A percentile compares a stretch with the other conserved stretches of the same genome.
These are phyloP conservation scores for Mythimna albipuncta DNA, from an alignment of 2,888 invertebrate species.

Conservation along the genomic window DNA sequence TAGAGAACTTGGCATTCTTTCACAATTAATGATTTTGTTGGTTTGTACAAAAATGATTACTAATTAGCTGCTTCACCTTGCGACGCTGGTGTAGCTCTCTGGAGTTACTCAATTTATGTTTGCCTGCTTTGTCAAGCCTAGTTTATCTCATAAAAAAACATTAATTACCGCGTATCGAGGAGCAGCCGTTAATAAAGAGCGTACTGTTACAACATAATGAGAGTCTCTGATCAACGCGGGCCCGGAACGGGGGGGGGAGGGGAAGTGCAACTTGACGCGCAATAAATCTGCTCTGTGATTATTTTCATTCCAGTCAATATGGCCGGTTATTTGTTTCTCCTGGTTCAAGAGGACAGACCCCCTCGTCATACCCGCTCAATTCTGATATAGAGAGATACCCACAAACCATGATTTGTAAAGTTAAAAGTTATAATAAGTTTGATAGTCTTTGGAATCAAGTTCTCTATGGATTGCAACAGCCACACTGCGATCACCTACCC, in stretches of 20 bases:
- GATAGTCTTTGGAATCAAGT: too few relatives aligned
- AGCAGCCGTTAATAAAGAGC: constrained; percentile 4
- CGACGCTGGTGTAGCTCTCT: too few relatives aligned
- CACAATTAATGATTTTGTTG: too few relatives aligned
- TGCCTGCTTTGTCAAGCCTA: too few relatives aligned
- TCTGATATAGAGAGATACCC: not conserved
- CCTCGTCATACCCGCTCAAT: not conserved
- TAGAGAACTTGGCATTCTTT: too few relatives aligned
- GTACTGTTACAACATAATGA: constrained; percentile 37
- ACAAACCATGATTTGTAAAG: not conserved
- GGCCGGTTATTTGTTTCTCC: not conserved
- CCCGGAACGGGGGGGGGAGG: not conserved
- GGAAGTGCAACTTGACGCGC: not conserved
- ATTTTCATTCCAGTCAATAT: not conserved
- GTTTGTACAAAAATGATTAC: too few relatives aligned
- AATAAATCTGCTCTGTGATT: not conserved
- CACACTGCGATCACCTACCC: too few relatives aligned
- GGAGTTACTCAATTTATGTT: not conserved
- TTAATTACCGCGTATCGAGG: constrained; percentile 1
- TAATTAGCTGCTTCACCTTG: too few relatives aligned
- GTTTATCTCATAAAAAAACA: not conserved
- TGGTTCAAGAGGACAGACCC: not conserved
- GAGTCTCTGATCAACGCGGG: not conserved
- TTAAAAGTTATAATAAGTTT: too few relatives aligned
- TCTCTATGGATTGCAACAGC: too few relatives aligned